Evolutionary conservation across 2,888 invertebrate genomes (phyloP).

Genomic region (Dryococelus australis): DNA sequence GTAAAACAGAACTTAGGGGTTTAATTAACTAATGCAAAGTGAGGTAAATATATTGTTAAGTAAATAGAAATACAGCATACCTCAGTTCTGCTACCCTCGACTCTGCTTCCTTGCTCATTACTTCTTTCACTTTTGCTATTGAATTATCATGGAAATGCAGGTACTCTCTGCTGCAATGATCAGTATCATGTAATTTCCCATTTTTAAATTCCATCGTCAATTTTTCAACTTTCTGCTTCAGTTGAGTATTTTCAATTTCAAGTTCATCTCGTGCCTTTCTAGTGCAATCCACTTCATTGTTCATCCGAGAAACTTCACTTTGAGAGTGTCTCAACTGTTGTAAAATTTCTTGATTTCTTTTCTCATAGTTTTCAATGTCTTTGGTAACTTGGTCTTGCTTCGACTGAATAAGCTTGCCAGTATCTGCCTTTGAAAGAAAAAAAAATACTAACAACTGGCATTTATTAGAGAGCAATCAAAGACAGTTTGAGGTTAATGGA

Average conservation of each 20-base stretch:
- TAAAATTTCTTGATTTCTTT: not conserved
- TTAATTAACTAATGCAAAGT: too few relatives aligned
- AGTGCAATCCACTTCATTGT: not conserved
- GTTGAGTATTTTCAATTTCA: not conserved
- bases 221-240: conserved; percentile 6
- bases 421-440: conserved; percentile 11
- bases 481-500: too few relatives aligned
- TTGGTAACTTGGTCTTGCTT: not conserved
- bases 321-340: not conserved
- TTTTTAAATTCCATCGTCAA: not conserved
- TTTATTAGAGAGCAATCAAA: too few relatives aligned
- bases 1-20: too few relatives aligned
- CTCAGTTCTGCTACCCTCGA: not conserved
- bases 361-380: conserved; percentile 2
- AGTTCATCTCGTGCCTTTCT: not conserved
- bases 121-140: not conserved
- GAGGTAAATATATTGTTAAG: too few relatives aligned
- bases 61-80: not conserved
- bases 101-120: not conserved
- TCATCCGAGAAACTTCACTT: not conserved
- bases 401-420: not conserved
- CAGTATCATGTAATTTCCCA: not conserved
- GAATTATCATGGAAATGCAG: not conserved
- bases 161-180: conserved; percentile 18
- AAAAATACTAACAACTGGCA: not conserved